Conservation (phyloP, 2,888 invertebrate species). For the Hanleya hanleyi region DNA sequence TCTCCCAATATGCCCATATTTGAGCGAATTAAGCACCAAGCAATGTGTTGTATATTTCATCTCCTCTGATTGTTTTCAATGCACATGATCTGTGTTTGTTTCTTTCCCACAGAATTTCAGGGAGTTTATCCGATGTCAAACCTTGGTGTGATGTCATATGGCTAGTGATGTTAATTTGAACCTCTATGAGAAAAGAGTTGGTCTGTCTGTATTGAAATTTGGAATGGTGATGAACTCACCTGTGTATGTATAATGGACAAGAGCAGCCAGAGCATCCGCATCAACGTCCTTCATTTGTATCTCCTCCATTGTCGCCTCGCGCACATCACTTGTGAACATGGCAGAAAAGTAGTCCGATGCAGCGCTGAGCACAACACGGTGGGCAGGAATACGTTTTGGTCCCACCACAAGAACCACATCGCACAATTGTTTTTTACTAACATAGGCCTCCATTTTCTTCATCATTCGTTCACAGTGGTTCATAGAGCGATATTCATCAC, state of each 20-base stretch:
- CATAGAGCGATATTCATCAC: conserved; percentile 70
- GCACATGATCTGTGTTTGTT: too few species aligned
- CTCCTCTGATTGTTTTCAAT: too few species aligned
- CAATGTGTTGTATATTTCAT: too few species aligned
- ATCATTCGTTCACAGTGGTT: conserved; percentile 88
- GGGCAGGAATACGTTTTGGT: conserved; percentile 82
- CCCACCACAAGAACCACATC: conserved; percentile 90
- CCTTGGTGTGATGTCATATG: too few species aligned
- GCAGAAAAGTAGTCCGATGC: conserved; percentile 96
- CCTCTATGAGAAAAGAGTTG: too few species aligned
- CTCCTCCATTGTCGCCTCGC: conserved; percentile 88
- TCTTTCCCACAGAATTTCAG: too few species aligned
- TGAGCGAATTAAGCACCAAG: too few species aligned
- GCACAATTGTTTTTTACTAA: conserved; percentile 87
- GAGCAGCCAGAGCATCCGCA: conserved; percentile 87
- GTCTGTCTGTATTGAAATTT: too few species aligned
- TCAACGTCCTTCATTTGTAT: conserved; percentile 89
- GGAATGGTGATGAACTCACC: conserved; percentile 76
- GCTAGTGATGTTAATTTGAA: too few species aligned
- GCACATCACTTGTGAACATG: conserved; percentile 93
- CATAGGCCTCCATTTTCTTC: conserved; percentile 87
- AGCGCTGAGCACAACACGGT: conserved; percentile 91
- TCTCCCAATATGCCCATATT: too few species aligned
- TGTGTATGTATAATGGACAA: conserved; percentile 94
- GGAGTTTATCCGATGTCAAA: too few species aligned